Percentiles rank a stretch among this genome's conserved stretches.
These are phyloP conservation scores for Simalia tracyae DNA, from an alignment of 2,797 vertebrate genomes.

Conservation along the genomic window DNA sequence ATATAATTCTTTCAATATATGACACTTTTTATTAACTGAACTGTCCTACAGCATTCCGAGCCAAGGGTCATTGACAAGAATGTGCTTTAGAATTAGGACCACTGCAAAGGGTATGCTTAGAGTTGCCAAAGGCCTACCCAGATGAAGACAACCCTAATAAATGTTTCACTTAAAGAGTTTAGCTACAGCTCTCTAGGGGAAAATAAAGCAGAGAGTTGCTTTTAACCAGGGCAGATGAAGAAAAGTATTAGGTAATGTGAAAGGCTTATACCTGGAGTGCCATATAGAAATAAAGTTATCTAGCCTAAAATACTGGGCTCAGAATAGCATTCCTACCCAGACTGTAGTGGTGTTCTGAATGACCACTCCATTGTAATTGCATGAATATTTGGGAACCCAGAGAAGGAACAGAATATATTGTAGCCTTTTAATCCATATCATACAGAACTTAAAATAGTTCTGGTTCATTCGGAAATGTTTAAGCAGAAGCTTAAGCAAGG, in stretches of 20 bases:
- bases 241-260: not conserved
- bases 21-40: not conserved
- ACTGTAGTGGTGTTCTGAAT: conserved; percentile 37
- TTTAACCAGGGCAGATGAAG: conserved; percentile 38
- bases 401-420: not conserved
- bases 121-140: conserved; percentile 20
- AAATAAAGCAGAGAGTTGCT: conserved; percentile 38
- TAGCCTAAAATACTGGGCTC: not conserved
- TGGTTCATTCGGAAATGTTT: not conserved
- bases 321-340: not conserved
- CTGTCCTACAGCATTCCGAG: not conserved
- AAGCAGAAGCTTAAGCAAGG: not conserved
- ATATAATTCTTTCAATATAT: not conserved
- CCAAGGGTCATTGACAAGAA: conserved; percentile 25
- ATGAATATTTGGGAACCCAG: rapidly evolving
- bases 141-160: conserved; percentile 38
- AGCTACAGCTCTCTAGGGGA: conserved; percentile 11
- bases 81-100: conserved; percentile 37
- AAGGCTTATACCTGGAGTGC: conserved; percentile 10
- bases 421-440: not conserved
- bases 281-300: conserved; percentile 30
- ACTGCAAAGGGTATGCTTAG: conserved; percentile 27
- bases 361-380: conserved; percentile 21
- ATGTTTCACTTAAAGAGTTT: conserved; percentile 41
- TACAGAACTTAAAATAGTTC: not conserved